Base-by-base conservation (phyloP, 1,140 invertebrate genomes). In the Pseudachorutes palmiensis region DNA sequence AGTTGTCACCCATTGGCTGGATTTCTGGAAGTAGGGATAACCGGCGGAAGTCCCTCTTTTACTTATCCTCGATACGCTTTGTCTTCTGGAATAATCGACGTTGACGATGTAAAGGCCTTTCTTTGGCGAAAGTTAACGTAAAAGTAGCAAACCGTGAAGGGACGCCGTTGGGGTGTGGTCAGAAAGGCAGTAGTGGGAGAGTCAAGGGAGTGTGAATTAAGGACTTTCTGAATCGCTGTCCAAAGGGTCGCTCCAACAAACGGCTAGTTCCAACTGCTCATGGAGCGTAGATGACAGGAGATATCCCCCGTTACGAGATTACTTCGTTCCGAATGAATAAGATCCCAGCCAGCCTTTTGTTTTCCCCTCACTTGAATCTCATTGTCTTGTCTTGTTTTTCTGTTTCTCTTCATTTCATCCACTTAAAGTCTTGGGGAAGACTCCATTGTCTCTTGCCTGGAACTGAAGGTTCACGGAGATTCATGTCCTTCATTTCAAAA, bases 71-170 rank as follows among this genome's bases (percentile, higher is more conserved):
- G 36, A 9, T 41, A 41, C 36, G 36, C 36, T 41, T n/a, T n/a
- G n/a, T n/a, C n/a, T n/a, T n/a, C n/a, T n/a, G n/a, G n/a, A n/a
- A n/a, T n/a, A n/a, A n/a, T n/a, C n/a, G n/a, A n/a, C n/a, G n/a
- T n/a, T n/a, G n/a, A n/a, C n/a, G n/a, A n/a, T 41, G 19, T 41
- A 41, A 41, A 41, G 5, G 36, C 19, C 36, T 19, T 19, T 41
- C 36, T 41, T 41, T 41, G 19, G 36, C 36, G 19, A 41, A 41
- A 41, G 36, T 41, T 41, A 41, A 41, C 5, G 24, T 41, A 32
- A n/a, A n/a, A n/a, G n/a, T 64, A 68, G 61, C 64, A 62, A 64
- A 68, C 61, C 66, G 62, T 68, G 66, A 68, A 60, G 51, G 49
- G 19, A 41, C 36, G 36, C 5, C 36, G 36, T 19, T 60, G 32